Conservation (phyloP, 2,113 vertebrate genomes). For the Rhynchomys soricoides region DNA sequence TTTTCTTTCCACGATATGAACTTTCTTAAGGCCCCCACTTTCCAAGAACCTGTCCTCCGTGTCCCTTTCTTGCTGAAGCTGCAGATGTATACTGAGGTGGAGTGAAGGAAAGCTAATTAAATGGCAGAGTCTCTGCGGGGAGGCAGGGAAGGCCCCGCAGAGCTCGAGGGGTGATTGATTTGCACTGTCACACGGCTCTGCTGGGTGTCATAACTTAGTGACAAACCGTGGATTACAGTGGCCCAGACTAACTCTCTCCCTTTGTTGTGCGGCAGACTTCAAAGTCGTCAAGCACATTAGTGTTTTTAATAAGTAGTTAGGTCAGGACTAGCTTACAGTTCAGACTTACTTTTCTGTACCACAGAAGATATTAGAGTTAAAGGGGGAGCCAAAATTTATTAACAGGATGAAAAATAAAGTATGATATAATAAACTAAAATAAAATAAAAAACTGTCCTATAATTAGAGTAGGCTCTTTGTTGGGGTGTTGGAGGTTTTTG, state of each 20-base stretch:
- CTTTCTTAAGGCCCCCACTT: slow-evolving; percentile 79
- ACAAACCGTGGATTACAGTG: slow-evolving; percentile 91
- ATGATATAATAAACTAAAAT: slow-evolving; percentile 18
- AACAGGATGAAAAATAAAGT: slow-evolving; percentile 76
- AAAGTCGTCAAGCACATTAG: slow-evolving; percentile 94
- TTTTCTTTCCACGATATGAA: slow-evolving; percentile 73
- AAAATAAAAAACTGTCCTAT: slow-evolving; percentile 73
- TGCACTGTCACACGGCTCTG: slow-evolving; percentile 89
- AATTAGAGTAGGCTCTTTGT: slow-evolving; percentile 51
- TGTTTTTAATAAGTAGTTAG: slow-evolving; percentile 95
- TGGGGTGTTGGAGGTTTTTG: slow-evolving; percentile 40
- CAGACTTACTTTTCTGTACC: slow-evolving; percentile 87
- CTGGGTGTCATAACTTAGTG: slow-evolving; percentile 91
- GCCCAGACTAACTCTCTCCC: slow-evolving; percentile 87
- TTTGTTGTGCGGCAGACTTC: slow-evolving; percentile 93
- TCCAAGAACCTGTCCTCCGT: slow-evolving; percentile 80
- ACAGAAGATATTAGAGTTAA: slow-evolving; percentile 45
- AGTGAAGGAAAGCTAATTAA: slow-evolving; percentile 91
- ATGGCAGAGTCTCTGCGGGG: slow-evolving; percentile 86
- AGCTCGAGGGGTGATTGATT: slow-evolving; percentile 88
- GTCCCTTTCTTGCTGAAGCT: slow-evolving; percentile 88
- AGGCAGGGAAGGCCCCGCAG: slow-evolving; percentile 86
- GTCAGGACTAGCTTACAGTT: slow-evolving; percentile 86
- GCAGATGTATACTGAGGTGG: slow-evolving; percentile 85
- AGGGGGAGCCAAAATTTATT: slow-evolving; percentile 67